Conservation (phyloP, 2,888 invertebrate species). For the Chirona hameri region DNA sequence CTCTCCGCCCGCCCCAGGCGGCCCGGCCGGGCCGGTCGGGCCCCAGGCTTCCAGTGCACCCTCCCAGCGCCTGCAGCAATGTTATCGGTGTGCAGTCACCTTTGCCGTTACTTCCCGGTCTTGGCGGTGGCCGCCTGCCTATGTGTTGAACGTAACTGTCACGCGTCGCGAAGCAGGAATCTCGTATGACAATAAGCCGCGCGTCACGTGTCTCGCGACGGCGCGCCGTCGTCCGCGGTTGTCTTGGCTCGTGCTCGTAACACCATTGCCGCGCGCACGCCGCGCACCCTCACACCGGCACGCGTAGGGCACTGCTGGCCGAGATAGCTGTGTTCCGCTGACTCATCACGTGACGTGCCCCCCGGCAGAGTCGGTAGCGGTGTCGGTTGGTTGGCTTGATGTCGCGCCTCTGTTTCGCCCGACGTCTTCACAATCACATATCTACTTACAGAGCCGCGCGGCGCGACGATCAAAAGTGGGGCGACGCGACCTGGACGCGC, state of each 20-base stretch:
- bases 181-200: not conserved
- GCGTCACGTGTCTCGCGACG: not conserved
- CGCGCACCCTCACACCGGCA: not conserved
- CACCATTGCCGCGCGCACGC: not conserved
- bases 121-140: not conserved
- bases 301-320: not conserved
- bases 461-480: not conserved
- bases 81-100: not conserved
- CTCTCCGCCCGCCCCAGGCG: not conserved
- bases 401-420: not conserved
- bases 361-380: not conserved
- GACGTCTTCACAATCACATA: not conserved
- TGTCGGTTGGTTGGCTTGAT: not conserved
- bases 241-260: not conserved
- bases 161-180: not conserved
- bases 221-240: not conserved
- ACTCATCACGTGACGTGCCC: not conserved
- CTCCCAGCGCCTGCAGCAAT: not conserved
- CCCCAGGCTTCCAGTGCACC: conserved; percentile 1
- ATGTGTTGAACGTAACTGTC: not conserved
- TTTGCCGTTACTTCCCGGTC: not conserved
- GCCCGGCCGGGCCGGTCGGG: not conserved
- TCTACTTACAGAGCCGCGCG: not conserved
- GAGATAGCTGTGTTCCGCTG: not conserved
- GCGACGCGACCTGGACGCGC: not conserved